phyloP scores from a whole-genome alignment of 2,797 vertebrate species.

The Pseudotriccus pelzelni region DNA sequence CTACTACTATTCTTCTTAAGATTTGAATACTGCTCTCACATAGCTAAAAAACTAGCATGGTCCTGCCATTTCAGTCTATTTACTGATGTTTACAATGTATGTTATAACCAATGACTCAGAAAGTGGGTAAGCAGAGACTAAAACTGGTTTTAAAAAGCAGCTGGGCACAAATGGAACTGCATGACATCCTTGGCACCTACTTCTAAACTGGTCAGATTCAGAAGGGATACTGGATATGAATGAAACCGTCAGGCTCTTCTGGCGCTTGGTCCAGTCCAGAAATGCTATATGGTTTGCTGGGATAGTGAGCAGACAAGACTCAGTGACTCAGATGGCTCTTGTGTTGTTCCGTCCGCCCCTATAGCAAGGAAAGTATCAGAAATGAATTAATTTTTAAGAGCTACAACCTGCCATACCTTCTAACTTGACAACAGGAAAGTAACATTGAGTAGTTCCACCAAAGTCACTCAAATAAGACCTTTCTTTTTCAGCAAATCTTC shows the following conservation, averaged over 20 bases:
- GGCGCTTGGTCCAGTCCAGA: neutral
- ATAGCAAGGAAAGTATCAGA: neutral
- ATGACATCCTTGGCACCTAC: neutral
- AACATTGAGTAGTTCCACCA: neutral
- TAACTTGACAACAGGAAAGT: neutral
- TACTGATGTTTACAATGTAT: neutral
- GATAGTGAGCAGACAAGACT: neutral
- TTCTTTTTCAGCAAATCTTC: neutral
- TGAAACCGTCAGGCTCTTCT: neutral
- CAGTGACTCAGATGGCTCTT: neutral
- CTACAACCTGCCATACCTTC: neutral
- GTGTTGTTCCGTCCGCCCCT: neutral
- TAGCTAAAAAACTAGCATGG: neutral
- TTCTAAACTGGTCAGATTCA: neutral
- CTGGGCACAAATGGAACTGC: neutral
- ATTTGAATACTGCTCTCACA: neutral
- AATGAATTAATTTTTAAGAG: neutral
- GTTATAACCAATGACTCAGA: neutral
- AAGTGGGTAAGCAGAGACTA: neutral
- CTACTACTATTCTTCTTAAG: neutral
- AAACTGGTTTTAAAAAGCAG: neutral
- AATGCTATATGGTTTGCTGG: neutral
- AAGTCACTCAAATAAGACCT: neutral
- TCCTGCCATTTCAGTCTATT: neutral
- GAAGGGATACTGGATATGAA: neutral